Percentiles rank a stretch among this genome's conserved stretches.
These are phyloP conservation scores for Otus sunia DNA, from an alignment of 2,113 vertebrate genomes.

Conservation along the genomic window DNA sequence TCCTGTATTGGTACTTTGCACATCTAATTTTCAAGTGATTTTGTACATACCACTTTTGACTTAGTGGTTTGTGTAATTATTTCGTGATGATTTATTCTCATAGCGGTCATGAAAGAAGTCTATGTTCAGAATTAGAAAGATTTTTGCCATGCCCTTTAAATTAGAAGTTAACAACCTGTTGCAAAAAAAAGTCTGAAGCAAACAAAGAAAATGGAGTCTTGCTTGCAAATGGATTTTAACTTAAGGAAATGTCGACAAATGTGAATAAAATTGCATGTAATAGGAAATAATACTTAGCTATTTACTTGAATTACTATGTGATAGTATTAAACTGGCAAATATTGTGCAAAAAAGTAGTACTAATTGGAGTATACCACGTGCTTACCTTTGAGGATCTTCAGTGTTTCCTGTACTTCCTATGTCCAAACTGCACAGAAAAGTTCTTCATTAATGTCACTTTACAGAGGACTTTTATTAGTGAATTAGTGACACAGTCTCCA, in stretches of 20 bases:
- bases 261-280: not conserved
- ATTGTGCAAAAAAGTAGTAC: not conserved
- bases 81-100: not conserved
- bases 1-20: not conserved
- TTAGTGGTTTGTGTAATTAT: not conserved
- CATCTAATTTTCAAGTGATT: not conserved
- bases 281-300: not conserved
- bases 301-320: not conserved
- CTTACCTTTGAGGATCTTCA: slow-evolving; percentile 13
- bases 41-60: not conserved
- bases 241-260: not conserved
- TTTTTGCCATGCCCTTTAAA: not conserved
- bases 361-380: not conserved
- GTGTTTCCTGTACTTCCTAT: not conserved
- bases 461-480: not conserved
- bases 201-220: slow-evolving; percentile 33
- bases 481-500: not conserved
- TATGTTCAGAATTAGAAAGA: not conserved
- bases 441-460: not conserved
- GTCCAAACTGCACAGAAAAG: not conserved
- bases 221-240: not conserved
- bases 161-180: not conserved
- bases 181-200: not conserved
- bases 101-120: not conserved
- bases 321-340: not conserved